A percentile compares a stretch with the other conserved stretches of the same genome.
These are phyloP conservation scores for Blomia tropicalis DNA, from an alignment of 2,888 invertebrate genomes.

Conservation along the genomic window DNA sequence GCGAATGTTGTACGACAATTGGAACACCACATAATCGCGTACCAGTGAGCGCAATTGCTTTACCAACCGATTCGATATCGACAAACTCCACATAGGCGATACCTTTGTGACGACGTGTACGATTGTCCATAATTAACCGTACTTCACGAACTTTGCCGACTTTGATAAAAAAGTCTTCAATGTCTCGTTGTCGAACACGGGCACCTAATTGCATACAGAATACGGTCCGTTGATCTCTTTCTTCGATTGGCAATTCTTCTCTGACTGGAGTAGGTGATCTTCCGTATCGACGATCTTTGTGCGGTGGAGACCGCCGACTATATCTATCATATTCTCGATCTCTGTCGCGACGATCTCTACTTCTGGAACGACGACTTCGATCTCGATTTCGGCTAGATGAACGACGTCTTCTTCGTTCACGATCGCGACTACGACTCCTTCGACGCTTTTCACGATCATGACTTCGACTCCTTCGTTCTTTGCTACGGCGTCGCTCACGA, in stretches of 20 bases:
- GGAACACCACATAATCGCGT: constrained; percentile 89
- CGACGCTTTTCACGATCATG: constrained; percentile 25
- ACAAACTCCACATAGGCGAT: constrained; percentile 99
- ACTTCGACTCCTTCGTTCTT: constrained; percentile 29
- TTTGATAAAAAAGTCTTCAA: constrained; percentile 96
- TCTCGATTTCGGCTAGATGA: constrained; percentile 21
- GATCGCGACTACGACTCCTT: constrained; percentile 23
- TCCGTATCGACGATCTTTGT: not conserved
- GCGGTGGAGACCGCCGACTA: not conserved
- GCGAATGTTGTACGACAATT: constrained; percentile 93
- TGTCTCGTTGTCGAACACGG: constrained; percentile 73
- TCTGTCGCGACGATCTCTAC: constrained; percentile 11
- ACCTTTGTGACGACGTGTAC: constrained; percentile 93
- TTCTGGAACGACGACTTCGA: constrained; percentile 1
- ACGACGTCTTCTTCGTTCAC: constrained; percentile 17
- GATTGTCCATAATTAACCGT: constrained; percentile 92
- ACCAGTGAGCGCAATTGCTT: constrained; percentile 85
- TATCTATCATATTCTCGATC: constrained; percentile 15
- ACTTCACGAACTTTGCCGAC: constrained; percentile 98
- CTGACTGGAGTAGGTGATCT: constrained; percentile 21
- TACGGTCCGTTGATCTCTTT: constrained; percentile 92
- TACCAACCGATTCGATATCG: constrained; percentile 87
- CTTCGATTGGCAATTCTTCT: constrained; percentile 48
- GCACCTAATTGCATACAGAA: constrained; percentile 97
- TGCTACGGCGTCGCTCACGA: constrained; percentile 27